Base-by-base conservation (phyloP, 1,140 invertebrate genomes). In the Physella acuta region DNA sequence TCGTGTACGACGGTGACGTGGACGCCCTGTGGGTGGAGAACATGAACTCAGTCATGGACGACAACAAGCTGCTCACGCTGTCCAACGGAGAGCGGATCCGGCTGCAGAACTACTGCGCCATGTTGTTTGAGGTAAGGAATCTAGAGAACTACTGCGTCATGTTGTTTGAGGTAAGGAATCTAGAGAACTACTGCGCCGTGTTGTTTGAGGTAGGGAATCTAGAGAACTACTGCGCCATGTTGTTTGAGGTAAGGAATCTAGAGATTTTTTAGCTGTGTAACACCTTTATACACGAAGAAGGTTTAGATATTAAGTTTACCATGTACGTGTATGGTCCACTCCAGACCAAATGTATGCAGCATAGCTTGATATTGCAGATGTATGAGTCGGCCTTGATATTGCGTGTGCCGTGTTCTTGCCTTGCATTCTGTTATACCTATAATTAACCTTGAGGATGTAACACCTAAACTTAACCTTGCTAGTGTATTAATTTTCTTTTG, bases 21-120 rank as follows among this genome's bases (percentile, higher is more conserved):
- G 93, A 95, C 86, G 90, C 93, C 1, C 83, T 94, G 1, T 95
- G 93, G 93, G 93, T 95, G 71, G 93, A 94, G 86, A 94, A 94
- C 82, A 94, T 95, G 92, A 95, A 95, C 84, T 94, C 93, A 0
- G 93, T 95, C 11, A 94, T 95, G 93, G 93, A 95, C 81, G 93
- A 95, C 81, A 95, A 94, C 81, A 92, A 91, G 81, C 82, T 94
- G 52, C 82, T 95, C 36, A 94, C 93, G 0, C 85, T 95, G 70
- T 92, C 92, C 0, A 94, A 94, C 83, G 92, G 93, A 51, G 93
- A 95, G 79, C 86, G 93, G 63, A 94, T 95, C n/a, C 88, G 91
- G 51, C 84, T 95, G 31, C 88, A 90, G 74, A 88, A 90, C 65
- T 90, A 92, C 71, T 94, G 93, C 79, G 89, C 90, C 28, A 82